Percentiles rank a stretch among this genome's conserved stretches.
Evolutionary conservation across 2,113 vertebrate genomes (phyloP).

Genomic region (Oenanthe oenanthe): DNA sequence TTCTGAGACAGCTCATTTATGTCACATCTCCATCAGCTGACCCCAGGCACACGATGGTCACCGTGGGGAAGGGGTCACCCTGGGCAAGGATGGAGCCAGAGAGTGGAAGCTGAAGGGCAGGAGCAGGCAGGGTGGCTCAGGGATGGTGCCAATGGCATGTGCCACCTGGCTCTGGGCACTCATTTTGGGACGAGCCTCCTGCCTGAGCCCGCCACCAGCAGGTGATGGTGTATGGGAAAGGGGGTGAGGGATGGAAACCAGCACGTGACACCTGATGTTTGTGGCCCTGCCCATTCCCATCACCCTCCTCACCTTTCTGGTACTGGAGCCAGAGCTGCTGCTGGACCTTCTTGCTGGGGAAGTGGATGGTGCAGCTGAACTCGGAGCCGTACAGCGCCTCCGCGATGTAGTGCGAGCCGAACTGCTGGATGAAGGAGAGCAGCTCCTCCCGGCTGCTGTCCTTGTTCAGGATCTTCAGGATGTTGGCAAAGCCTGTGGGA

Average conservation of each 20-base stretch:
- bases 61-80: not conserved
- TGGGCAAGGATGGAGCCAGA: not conserved
- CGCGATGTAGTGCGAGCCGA: conserved; percentile 92
- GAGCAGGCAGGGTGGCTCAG: not conserved
- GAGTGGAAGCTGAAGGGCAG: not conserved
- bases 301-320: conserved; percentile 90
- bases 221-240: not conserved
- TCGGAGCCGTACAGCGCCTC: conserved; percentile 96
- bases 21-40: conserved; percentile 64
- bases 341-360: conserved; percentile 97
- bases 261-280: rapidly evolving
- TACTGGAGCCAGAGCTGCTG: conserved; percentile 99
- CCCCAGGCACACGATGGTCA: rapidly evolving
- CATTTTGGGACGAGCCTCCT: not conserved
- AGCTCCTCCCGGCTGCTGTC: conserved; percentile 94
- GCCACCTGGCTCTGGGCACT: not conserved
- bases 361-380: conserved; percentile 95
- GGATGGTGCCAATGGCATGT: not conserved
- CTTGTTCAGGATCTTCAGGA: conserved; percentile 90
- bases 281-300: not conserved
- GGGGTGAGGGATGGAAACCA: not conserved
- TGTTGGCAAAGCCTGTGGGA: conserved; percentile 87
- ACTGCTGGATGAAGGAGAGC: conserved; percentile 90
- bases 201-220: rapidly evolving
- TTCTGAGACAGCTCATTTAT: conserved; percentile 77